Evolutionary conservation across 1,140 invertebrate species (phyloP).

Genomic region (Pentalonia nigronervosa): DNA sequence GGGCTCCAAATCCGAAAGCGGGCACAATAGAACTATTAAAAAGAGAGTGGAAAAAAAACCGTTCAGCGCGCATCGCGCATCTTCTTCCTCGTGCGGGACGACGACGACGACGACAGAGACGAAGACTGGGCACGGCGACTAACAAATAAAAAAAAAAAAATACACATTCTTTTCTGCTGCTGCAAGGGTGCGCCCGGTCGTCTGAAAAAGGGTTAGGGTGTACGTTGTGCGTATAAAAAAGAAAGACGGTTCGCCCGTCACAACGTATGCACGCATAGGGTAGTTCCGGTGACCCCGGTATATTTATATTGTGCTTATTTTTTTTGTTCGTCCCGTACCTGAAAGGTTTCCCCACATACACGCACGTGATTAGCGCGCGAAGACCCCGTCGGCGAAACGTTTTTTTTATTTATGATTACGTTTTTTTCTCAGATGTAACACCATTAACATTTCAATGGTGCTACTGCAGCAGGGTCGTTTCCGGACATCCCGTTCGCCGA

Average conservation of each 20-base stretch:
- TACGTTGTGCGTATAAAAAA: not conserved
- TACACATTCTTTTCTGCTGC: not conserved
- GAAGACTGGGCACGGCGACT: not conserved
- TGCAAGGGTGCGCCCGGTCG: not conserved
- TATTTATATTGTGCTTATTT: not conserved
- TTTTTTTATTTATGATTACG: slow-evolving; percentile 49
- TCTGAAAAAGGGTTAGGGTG: slow-evolving; percentile 43
- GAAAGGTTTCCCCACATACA: slow-evolving; percentile 1
- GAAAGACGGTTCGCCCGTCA: slow-evolving; percentile 18
- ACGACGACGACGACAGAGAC: not conserved
- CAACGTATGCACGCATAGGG: not conserved
- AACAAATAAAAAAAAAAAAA: slow-evolving; percentile 11
- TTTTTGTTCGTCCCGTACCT: not conserved
- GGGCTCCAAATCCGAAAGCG: not conserved
- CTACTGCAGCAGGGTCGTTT: not conserved
- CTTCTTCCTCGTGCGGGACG: slow-evolving; percentile 28
- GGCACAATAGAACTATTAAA: slow-evolving; percentile 18
- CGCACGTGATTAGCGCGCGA: slow-evolving; percentile 37
- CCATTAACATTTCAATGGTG: slow-evolving; percentile 52
- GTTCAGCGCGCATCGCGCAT: not conserved
- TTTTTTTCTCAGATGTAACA: slow-evolving; percentile 37
- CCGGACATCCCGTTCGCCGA: slow-evolving; percentile 23
- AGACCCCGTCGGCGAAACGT: slow-evolving; percentile 51
- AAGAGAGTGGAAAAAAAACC: slow-evolving; percentile 26
- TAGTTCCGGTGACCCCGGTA: slow-evolving; percentile 43